Conservation (phyloP, 2,888 invertebrate species). For the Drosophila tanythrix region DNA sequence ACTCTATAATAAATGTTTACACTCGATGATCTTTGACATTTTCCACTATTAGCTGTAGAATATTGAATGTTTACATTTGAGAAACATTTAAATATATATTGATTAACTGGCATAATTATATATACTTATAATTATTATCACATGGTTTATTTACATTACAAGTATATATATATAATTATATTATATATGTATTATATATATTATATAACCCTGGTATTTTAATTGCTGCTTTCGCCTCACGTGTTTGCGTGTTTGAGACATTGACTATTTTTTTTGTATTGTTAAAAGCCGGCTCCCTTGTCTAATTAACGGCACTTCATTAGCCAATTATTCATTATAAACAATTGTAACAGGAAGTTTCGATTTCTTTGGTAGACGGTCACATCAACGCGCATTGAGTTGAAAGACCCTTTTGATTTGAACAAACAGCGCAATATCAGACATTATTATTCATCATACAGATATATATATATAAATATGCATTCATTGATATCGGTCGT, state of each 20-base stretch:
- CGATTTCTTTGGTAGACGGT: slow-evolving; percentile 59
- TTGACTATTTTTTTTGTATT: not conserved
- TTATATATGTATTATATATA: no score
- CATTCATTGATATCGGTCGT: not conserved
- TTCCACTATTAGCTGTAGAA: not conserved
- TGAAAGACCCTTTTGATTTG: slow-evolving; percentile 45
- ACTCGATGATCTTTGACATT: not conserved
- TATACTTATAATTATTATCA: not conserved
- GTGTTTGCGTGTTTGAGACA: slow-evolving; percentile 45
- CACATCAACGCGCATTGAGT: slow-evolving; percentile 16
- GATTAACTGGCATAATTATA: no score
- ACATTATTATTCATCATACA: not conserved
- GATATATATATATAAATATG: not conserved
- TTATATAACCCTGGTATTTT: slow-evolving; percentile 54
- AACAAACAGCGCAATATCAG: not conserved
- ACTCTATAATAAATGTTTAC: accelerated
- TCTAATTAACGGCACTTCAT: slow-evolving; percentile 42
- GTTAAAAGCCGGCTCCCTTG: not conserved
- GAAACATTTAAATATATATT: not conserved
- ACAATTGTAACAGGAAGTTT: slow-evolving; percentile 62
- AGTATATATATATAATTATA: not conserved
- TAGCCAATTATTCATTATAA: slow-evolving; percentile 52
- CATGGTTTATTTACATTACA: not conserved
- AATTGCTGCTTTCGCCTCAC: slow-evolving; percentile 35
- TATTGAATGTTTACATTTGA: not conserved